phyloP scores from a whole-genome alignment of 2,888 invertebrate genomes.

The Portevinia maculata region DNA sequence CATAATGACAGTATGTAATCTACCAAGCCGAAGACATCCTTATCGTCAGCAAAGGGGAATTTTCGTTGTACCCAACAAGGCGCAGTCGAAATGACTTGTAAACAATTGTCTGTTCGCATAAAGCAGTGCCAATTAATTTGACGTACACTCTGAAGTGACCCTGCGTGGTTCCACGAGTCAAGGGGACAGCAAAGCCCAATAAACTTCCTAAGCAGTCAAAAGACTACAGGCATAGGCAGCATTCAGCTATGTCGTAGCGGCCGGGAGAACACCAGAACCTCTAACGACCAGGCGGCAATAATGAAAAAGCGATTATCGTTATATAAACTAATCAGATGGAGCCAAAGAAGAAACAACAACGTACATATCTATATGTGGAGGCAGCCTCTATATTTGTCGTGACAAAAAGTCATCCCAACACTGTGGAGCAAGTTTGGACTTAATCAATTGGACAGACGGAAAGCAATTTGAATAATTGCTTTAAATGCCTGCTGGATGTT shows the following conservation, averaged over 20 bases:
- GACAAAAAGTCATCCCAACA: slow-evolving; percentile 40
- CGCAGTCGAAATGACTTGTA: slow-evolving; percentile 6
- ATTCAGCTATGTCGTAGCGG: neutral
- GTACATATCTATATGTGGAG: slow-evolving; percentile 2
- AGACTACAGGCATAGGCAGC: slow-evolving; percentile 3
- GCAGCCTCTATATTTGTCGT: neutral
- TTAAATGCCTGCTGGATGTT: slow-evolving; percentile 40
- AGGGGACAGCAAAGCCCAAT: slow-evolving; percentile 5
- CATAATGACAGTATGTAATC: too few relatives aligned
- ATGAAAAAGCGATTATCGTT: slow-evolving; percentile 58
- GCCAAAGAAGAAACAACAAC: slow-evolving; percentile 32
- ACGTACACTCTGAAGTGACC: slow-evolving; percentile 3
- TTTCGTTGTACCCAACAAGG: neutral
- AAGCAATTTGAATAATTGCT: slow-evolving; percentile 68
- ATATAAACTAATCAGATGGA: slow-evolving; percentile 40
- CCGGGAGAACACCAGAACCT: slow-evolving; percentile 29
- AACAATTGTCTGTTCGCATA: slow-evolving; percentile 4
- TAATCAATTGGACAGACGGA: slow-evolving; percentile 67
- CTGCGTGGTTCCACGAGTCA: slow-evolving; percentile 1
- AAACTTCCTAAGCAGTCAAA: slow-evolving; percentile 9
- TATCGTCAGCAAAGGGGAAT: neutral
- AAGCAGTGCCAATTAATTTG: slow-evolving; percentile 32
- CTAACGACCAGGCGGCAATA: slow-evolving; percentile 17
- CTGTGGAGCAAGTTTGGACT: slow-evolving; percentile 40
- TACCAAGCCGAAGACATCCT: too few relatives aligned